Percentiles rank a stretch among this genome's conserved stretches.
Conservation (phyloP, 2,113 vertebrate species). For the Phylloscopus trochiloides region DNA sequence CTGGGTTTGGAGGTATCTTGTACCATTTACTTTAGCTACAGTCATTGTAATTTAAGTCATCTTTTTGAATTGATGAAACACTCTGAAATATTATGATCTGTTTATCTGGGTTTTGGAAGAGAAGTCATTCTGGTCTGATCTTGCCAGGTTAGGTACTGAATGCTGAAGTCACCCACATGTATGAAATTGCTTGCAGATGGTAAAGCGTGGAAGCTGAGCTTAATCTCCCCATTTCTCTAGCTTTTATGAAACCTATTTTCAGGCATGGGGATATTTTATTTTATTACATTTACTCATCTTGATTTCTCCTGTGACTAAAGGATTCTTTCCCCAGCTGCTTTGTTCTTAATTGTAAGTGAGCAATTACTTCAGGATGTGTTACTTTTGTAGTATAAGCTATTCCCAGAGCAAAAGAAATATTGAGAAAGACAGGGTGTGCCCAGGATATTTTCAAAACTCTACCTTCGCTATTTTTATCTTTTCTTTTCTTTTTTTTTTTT, state of each 20-base stretch:
- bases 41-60: neutral
- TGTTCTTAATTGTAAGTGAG: constrained; percentile 48
- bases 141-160: constrained; percentile 4
- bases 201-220: neutral
- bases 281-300: constrained; percentile 49
- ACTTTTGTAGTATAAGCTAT: neutral
- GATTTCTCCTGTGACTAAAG: constrained; percentile 48
- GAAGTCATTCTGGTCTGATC: neutral
- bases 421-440: neutral
- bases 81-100: constrained; percentile 24
- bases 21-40: neutral
- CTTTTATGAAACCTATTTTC: constrained; percentile 33
- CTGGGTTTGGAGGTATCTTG: neutral
- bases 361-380: constrained; percentile 60
- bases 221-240: neutral
- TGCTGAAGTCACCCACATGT: constrained; percentile 12
- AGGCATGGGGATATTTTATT: constrained; percentile 31
- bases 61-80: constrained; percentile 25
- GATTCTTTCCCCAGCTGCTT: constrained; percentile 19
- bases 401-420: neutral
- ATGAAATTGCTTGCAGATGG: constrained; percentile 47
- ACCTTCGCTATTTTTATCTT: neutral
- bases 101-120: constrained; percentile 36
- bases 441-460: neutral
- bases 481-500: neutral